Base-by-base conservation (phyloP, 2,113 vertebrate genomes). In the Pseudois nayaur region DNA sequence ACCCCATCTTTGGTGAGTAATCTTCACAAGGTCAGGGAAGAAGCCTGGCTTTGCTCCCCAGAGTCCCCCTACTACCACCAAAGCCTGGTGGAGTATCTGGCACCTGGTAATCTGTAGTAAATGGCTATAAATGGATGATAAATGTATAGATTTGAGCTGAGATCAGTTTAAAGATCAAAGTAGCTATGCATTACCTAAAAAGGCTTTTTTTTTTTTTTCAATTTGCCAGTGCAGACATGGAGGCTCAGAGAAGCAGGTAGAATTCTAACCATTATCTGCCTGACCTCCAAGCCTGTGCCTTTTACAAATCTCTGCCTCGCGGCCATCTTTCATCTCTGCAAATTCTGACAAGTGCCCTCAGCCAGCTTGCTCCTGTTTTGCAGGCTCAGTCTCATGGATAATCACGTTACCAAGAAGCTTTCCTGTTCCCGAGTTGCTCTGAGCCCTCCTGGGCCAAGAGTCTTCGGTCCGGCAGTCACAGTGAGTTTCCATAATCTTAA, bases 401-500 rank as follows among this genome's bases (percentile, higher is more conserved):
- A 84, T 87, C 83, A 50, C 2, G 14, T 79, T 25, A 60, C 90
- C 90, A 85, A 45, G 48, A 40, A 64, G 52, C 7, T 19, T 16
- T 71, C 90, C 74, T 52, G 52, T 59, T 83, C 55, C 90, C 10
- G 19, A 55, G 87, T 2, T 76, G 87, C 79, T 89, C 9, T 76
- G 92, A 55, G 87, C 79, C 93, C 48, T 36, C 43, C 90, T 29
- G 83, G 54, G 78, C 94, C 10, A 16, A 76, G 67, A 36, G 29
- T 52, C 55, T 52, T 31, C 1, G 1, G 60, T 82, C 92, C 57
- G 0, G 55, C 59, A 33, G 86, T 88, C 93, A 81, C 50, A 84
- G 93, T 96, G 84, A 33, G 83, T 74, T 95, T 90, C 97, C 93
- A 86, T 93, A 36, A 97, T 97, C 95, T 97, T 97, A 96, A 97